Evolutionary conservation across 92 coral and sea anemone species (phyloP), one percentile per base, ranked within the genome.

Genomic region (Epizoanthus scotinus): DNA sequence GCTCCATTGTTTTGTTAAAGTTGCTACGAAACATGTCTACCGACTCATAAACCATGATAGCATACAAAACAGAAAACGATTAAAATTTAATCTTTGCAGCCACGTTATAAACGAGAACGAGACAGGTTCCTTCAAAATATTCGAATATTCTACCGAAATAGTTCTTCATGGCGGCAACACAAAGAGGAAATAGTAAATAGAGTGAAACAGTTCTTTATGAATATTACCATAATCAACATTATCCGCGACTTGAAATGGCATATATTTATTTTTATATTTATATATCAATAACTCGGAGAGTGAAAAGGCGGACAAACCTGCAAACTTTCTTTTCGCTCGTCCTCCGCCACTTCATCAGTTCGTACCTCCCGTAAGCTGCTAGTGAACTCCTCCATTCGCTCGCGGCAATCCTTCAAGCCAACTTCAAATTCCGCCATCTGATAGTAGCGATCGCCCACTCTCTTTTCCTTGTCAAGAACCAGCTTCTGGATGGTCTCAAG

Each of bases 401-500:
- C 91, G 87, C 49, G 74, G 66, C 92, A 86, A 67, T 87, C 92
- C 75, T 84, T 88, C 67, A 92, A 58, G 17, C 91, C 90, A 63
- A 75, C 83, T 69, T 90, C 88, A 64, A 92, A 92, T 81, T 92
- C 97, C 22, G 86, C 91, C 79, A 86, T 63, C 19, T 73, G 67
- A 62, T 77, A 83, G 71, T 90, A 77, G 6, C 91, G 89, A 61
- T 91, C 84, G 21, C 91, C 97, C 27, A 85, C 54, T 3, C 72
- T 69, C 25, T 87, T 74, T 44, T 86, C 93, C 67, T 82, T 87
- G 82, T 91, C 92, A 19, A 82, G 79, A 24, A 96, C 95, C 10
- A 96, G 74, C 73, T 83, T 68, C 78, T 93, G 98, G 55, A 96
- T 91, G 27, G 96, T 84, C 27, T 87, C 86, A 0, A 96, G 82